Evolutionary conservation across 2,797 vertebrate genomes (phyloP), one percentile per base, ranked within the genome.

Genomic region (Enteromius thamalakanensis): DNA sequence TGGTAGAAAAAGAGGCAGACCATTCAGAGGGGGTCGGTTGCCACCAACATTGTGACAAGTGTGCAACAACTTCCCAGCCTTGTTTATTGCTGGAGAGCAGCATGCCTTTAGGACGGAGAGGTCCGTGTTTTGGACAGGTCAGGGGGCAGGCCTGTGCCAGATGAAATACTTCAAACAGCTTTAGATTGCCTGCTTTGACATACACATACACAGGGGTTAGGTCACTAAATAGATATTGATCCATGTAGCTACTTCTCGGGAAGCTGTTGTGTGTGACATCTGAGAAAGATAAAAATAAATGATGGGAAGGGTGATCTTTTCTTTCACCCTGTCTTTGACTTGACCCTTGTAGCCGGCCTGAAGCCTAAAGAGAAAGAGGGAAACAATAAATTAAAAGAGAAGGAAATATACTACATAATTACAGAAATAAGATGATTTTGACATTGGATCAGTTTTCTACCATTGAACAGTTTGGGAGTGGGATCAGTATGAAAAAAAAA

Each of bases 221-320:
- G 92, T 92, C 93, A 92, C 87, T 89, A 91, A 89, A 92, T 91
- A 91, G 91, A 89, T 93, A 94, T 93, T 91, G 92, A 94, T 93
- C 90, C 88, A 87, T 83, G 79, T 90, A 84, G 87, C 86, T 80
- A 79, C 85, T 86, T 91, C 87, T 87, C 34, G 40, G 29, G 87
- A 88, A 88, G 84, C 67, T 68, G 69, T 86, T 86, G 77, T 75
- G 84, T 86, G 85, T 74, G 87, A 87, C 86, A 86, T 88, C 88
- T 83, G 83, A 83, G 87, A 91, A 88, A 88, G 89, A 91, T 86
- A 86, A 86, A 89, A 87, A 90, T 87, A 90, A 87, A 91, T 89
- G 72, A 86, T 88, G 86, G 87, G 53, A 67, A 82, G 84, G 70
- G 65, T 79, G 86, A 83, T 86, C 85, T 81, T 87, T 87, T 90